Conservation (phyloP, 2,888 invertebrate genomes). For the Lymantria monacha region DNA sequence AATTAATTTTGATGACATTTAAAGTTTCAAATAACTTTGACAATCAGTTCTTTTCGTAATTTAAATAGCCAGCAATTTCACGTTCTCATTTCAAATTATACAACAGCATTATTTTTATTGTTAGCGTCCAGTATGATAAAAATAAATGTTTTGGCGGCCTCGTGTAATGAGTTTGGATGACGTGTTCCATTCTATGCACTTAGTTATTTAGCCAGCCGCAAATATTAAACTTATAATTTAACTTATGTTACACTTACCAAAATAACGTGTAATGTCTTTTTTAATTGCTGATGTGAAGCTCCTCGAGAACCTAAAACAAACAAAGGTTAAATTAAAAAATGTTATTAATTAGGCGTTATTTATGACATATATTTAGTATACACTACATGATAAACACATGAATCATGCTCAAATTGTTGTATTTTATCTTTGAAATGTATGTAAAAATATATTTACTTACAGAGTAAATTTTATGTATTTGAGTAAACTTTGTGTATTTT, state of each 20-base stretch:
- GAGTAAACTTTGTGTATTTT: too few species aligned
- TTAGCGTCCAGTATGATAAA: conserved; percentile 37
- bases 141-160: conserved; percentile 43
- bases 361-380: too few species aligned
- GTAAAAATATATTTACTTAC: too few species aligned
- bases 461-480: too few species aligned
- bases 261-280: background rate
- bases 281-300: background rate
- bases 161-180: conserved; percentile 35
- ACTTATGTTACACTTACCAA: conserved; percentile 16
- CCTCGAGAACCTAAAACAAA: background rate
- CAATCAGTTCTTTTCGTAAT: conserved; percentile 18
- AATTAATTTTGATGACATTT: conserved; percentile 16
- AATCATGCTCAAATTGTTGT: too few species aligned
- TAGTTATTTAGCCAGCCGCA: too few species aligned
- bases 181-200: conserved; percentile 22
- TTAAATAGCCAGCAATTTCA: conserved; percentile 25
- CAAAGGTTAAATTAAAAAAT: background rate
- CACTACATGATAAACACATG: too few species aligned
- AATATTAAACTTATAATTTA: background rate
- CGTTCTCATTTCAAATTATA: conserved; percentile 39
- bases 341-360: too few species aligned
- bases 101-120: conserved; percentile 34
- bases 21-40: conserved; percentile 15
- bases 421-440: too few species aligned